These are phyloP conservation scores for Salvator merianae DNA, from an alignment of 2,113 vertebrate species.

Conservation along the genomic window DNA sequence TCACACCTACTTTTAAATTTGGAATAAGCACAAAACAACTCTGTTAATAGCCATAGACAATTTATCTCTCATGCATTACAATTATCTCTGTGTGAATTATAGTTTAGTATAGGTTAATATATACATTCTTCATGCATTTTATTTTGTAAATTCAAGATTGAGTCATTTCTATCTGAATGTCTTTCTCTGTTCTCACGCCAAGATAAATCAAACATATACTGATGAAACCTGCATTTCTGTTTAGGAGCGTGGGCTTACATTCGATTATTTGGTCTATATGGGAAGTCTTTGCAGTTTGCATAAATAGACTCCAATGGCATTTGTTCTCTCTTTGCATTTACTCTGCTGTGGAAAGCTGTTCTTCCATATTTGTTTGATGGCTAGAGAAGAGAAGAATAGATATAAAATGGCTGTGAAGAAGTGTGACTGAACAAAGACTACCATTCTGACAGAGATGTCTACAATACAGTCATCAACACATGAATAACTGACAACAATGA, in stretches of 20 bases:
- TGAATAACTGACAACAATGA: too few species aligned
- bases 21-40: background rate
- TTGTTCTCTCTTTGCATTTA: background rate
- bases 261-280: conserved; percentile 32
- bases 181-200: background rate
- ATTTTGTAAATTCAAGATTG: background rate
- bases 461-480: background rate
- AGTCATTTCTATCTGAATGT: background rate
- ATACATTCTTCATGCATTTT: background rate
- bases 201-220: background rate
- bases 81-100: background rate
- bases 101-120: background rate
- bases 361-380: conserved; percentile 34
- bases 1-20: conserved; percentile 13
- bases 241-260: background rate
- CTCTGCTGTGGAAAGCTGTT: background rate
- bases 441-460: background rate
- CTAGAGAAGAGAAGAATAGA: conserved; percentile 29
- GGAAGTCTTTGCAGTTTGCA: conserved; percentile 50
- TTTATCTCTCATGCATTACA: background rate
- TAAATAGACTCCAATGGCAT: conserved; percentile 53
- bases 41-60: background rate
- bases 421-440: background rate
- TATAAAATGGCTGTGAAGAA: background rate
- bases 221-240: conserved; percentile 2